Evolutionary conservation across 2,888 invertebrate species (phyloP).

Genomic region (Andrena bucephala): DNA sequence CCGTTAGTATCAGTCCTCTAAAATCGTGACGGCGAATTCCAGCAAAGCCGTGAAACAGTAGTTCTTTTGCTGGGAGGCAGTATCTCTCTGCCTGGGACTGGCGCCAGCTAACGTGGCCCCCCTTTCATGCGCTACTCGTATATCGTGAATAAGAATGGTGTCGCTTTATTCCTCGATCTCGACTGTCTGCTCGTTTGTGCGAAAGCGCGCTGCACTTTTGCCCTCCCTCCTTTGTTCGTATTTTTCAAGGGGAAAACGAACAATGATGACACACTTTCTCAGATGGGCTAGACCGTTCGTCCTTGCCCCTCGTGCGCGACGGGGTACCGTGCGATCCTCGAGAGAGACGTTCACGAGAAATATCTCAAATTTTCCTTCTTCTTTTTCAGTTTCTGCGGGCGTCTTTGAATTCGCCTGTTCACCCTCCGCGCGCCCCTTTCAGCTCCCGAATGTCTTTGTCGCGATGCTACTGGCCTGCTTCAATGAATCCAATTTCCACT

Average conservation of each 20-base stretch:
- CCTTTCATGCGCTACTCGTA: constrained; percentile 26
- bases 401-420: constrained; percentile 24
- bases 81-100: constrained; percentile 4
- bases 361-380: constrained; percentile 42
- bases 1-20: background rate
- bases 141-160: constrained; percentile 43
- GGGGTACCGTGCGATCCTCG: constrained; percentile 26
- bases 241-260: constrained; percentile 40
- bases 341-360: constrained; percentile 21
- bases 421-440: background rate
- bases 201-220: constrained; percentile 38
- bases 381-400: constrained; percentile 4
- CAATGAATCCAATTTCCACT: constrained; percentile 10
- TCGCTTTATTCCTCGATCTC: constrained; percentile 43
- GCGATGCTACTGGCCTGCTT: background rate
- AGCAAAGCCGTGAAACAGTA: constrained; percentile 18
- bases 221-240: constrained; percentile 42
- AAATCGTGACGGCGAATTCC: constrained; percentile 12
- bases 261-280: constrained; percentile 41
- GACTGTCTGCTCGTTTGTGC: constrained; percentile 47
- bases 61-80: constrained; percentile 6
- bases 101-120: constrained; percentile 28
- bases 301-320: constrained; percentile 1
- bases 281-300: constrained; percentile 22
- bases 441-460: constrained; percentile 1